Evolutionary conservation across 1,140 invertebrate genomes (phyloP), one percentile per base, ranked within the genome.

Genomic region (Eufriesea mexicana): DNA sequence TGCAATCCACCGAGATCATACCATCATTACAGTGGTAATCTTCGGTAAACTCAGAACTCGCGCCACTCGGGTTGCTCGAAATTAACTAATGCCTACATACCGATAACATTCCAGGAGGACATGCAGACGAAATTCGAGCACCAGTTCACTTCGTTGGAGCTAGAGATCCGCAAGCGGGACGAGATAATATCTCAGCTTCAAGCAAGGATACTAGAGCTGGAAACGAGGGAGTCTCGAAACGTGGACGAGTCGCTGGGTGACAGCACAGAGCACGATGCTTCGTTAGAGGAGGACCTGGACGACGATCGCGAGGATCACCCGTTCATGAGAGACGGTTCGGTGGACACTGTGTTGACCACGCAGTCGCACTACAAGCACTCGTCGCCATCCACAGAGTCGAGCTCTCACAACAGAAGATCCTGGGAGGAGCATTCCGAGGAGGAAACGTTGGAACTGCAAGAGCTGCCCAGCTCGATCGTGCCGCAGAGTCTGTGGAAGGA

Each of bases 131-230:
- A 94, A 86, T 96, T 95, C 80, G 93, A 95, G 84, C 90, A 88
- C 51, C 96, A 96, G 62, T 97, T 97, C 89, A 95, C 95, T 28
- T 96, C 95, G 62, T 93, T 98, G 89, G 97, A 97, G 92, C 94
- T 96, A 59, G 97, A 98, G 93, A 96, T 98, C 16, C 95, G 95
- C 14, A 96, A 96, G 79, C 95, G 97, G 12, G 97, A 98, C 91
- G 96, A 97, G 89, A 96, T 98, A 59, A 98, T 98, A 85, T 95
- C 94, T 16, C 96, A 97, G 90, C 94, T 98, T 18, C 97, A 97
- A 91, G 93, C 95, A 42, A 95, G 96, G 77, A 97, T 98, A 73
- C 95, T 95, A 85, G 96, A 97, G 85, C 90, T 97, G 64, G 96
- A 97, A 91, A 94, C 94, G 77, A 61, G 72, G 1, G 89, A 92